These are phyloP conservation scores for Suillia variegata DNA, from an alignment of 2,888 invertebrate species.

Conservation along the genomic window DNA sequence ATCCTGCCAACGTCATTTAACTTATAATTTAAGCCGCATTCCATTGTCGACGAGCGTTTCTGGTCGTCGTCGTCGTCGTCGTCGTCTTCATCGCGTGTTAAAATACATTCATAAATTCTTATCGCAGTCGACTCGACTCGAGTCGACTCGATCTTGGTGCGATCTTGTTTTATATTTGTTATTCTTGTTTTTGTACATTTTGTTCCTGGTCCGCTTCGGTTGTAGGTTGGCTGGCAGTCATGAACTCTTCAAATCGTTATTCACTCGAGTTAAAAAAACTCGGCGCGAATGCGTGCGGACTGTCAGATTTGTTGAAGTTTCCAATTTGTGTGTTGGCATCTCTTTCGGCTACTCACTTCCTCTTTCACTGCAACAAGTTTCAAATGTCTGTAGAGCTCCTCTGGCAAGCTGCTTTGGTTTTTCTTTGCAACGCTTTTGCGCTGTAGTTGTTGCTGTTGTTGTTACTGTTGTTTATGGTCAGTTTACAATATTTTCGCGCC, in stretches of 20 bases:
- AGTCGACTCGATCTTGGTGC: not conserved
- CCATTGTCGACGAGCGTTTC: constrained; percentile 9
- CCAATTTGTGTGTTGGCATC: constrained; percentile 34
- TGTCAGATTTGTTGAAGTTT: constrained; percentile 36
- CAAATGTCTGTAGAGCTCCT: constrained; percentile 38
- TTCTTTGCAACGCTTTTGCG: not conserved
- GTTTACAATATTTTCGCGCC: not conserved
- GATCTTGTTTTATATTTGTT: not conserved
- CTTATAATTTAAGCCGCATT: not conserved
- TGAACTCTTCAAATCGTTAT: constrained; percentile 17
- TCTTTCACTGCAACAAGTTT: constrained; percentile 39
- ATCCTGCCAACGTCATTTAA: constrained; percentile 52
- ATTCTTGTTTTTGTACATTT: not conserved
- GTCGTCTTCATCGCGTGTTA: constrained; percentile 24
- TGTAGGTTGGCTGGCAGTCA: not conserved
- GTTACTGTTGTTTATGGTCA: constrained; percentile 9
- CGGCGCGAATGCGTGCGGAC: constrained; percentile 14
- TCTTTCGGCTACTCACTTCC: constrained; percentile 21
- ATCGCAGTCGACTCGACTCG: constrained; percentile 27
- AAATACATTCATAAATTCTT: constrained; percentile 52
- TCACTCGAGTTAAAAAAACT: not conserved
- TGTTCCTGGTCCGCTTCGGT: not conserved
- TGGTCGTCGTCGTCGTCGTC: too few species aligned
- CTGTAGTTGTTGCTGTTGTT: constrained; percentile 1
- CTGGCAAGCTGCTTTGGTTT: constrained; percentile 3